Evolutionary conservation across 2,888 invertebrate genomes (phyloP).

Genomic region (Gerris lacustris): DNA sequence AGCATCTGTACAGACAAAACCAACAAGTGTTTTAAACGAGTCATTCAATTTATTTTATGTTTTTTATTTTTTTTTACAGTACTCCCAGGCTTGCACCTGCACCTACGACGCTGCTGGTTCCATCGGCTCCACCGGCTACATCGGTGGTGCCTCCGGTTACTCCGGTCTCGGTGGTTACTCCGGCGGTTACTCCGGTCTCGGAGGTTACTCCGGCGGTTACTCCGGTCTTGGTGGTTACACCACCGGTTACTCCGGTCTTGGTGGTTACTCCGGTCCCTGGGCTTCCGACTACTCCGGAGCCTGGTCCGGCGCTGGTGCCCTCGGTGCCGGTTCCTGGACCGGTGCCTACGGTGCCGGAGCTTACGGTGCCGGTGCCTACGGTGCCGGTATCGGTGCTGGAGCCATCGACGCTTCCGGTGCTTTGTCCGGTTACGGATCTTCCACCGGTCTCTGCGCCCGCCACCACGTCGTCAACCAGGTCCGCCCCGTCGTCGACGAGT

Average conservation of each 20-base stretch:
- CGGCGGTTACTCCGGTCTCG: background rate
- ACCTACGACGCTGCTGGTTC: background rate
- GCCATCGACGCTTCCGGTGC: background rate
- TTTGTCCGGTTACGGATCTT: background rate
- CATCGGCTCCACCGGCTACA: background rate
- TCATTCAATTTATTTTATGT: background rate
- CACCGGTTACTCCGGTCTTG: background rate
- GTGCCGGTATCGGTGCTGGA: background rate
- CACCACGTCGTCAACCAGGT: slow-evolving; percentile 21
- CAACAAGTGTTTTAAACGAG: background rate
- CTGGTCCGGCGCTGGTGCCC: background rate
- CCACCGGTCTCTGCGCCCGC: slow-evolving; percentile 15
- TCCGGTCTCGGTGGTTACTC: background rate
- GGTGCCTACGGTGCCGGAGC: background rate
- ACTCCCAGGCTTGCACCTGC: background rate
- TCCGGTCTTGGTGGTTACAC: background rate
- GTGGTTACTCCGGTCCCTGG: background rate
- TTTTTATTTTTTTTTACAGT: background rate
- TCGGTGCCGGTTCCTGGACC: background rate
- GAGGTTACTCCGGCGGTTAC: background rate
- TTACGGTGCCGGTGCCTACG: background rate
- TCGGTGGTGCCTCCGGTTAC: background rate
- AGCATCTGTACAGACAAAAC: background rate
- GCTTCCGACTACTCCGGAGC: background rate
- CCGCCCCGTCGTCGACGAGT: slow-evolving; percentile 25